Evolutionary conservation across 2,113 vertebrate genomes (phyloP), one percentile per base, ranked within the genome.

Genomic region (Cynopterus brachyotis): DNA sequence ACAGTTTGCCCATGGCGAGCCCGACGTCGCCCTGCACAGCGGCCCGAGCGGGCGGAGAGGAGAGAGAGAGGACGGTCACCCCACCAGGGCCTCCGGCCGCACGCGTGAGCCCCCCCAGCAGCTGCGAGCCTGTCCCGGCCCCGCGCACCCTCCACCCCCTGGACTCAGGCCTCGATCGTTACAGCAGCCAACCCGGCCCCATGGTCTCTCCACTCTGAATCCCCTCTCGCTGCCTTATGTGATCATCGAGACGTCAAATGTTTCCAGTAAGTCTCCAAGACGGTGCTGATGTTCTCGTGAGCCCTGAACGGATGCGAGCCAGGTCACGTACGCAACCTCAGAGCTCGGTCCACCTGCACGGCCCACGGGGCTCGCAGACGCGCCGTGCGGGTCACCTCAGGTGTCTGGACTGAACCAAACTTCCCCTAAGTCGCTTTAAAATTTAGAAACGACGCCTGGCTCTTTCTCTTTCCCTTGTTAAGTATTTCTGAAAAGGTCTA

Each of bases 1-100:
- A 99, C 93, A 99, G 99, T 99, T 99, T 99, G 97, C 99, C 99
- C 99, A 99, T 99, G 97, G 99, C 99, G 97, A 99, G 99, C 98
- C 99, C 99, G 97, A 99, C 99, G 96, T 99, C 99, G 97, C 99
- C 99, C 99, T 99, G 98, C 59, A 98, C 55, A 95, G 79, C 5
- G 32, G 80, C 1, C n/a, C 98, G 88, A 97, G 91, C 22, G 78
- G 26, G 89, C 1, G 6, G 40, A 67, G 35, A 55, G 55, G 28
- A 57, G 20, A 26, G 35, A 72, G 40, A 66, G 35, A 90, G 24
- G 24, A 16, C 50, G 2, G 24, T 62, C 59, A 62, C 13, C 26
- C 45, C 40, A 26, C 1, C 35, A 50, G 50, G 13, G 15, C 50
- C 50, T 5, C 50, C 4, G 50, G 50, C 50, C 50, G 45, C 50